Conservation (phyloP, 2,888 invertebrate genomes). For the Ochlodes sylvanus region DNA sequence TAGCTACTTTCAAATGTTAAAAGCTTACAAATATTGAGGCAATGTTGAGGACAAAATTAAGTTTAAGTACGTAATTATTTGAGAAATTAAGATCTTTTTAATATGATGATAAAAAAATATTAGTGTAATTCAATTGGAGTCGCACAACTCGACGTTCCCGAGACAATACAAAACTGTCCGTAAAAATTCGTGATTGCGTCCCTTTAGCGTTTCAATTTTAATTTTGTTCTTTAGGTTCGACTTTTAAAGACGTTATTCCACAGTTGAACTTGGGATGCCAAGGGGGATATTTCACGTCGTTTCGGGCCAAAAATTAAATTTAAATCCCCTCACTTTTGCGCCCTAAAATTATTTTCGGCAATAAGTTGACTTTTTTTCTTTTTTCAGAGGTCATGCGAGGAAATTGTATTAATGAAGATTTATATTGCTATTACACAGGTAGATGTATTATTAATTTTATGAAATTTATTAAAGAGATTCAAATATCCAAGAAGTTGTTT, state of each 20-base stretch:
- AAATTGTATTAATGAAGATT: slow-evolving; percentile 34
- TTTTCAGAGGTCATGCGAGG: slow-evolving; percentile 60
- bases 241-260: slow-evolving; percentile 63
- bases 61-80: neutral
- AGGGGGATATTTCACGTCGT: slow-evolving; percentile 78
- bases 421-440: slow-evolving; percentile 10
- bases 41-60: too few species aligned
- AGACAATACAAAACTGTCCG: slow-evolving; percentile 28
- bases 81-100: neutral
- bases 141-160: slow-evolving; percentile 27
- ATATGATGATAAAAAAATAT: neutral
- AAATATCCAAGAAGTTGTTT: too few species aligned
- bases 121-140: slow-evolving; percentile 17
- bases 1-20: too few species aligned
- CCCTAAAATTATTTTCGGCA: slow-evolving; percentile 76
- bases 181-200: slow-evolving; percentile 45
- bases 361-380: slow-evolving; percentile 70
- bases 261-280: slow-evolving; percentile 72
- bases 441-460: neutral
- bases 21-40: too few species aligned
- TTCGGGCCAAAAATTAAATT: slow-evolving; percentile 82
- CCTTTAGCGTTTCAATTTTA: slow-evolving; percentile 54
- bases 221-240: slow-evolving; percentile 57
- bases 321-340: slow-evolving; percentile 81
- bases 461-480: neutral